Percentiles rank a stretch among this genome's conserved stretches.
Evolutionary conservation across 2,113 vertebrate genomes (phyloP).

Genomic region (Mirza zaza): DNA sequence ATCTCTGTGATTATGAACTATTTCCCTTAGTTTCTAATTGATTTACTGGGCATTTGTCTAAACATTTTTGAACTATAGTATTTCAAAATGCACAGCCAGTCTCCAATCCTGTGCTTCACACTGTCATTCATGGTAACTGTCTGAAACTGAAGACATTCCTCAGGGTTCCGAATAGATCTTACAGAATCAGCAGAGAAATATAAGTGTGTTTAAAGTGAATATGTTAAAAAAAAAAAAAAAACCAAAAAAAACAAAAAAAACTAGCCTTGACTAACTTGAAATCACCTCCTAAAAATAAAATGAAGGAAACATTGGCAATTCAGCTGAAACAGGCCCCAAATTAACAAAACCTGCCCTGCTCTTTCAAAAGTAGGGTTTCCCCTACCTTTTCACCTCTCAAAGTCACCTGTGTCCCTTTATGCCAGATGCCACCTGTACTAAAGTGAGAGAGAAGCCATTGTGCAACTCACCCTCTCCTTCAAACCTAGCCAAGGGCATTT

Average conservation of each 20-base stretch:
- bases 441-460: neutral
- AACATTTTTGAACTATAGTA: neutral
- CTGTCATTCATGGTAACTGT: fast-evolving
- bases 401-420: no score
- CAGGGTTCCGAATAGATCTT: neutral
- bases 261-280: neutral
- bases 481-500: neutral
- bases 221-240: neutral
- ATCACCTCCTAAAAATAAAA: neutral
- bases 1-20: fast-evolving
- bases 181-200: neutral
- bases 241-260: no score
- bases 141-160: neutral
- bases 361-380: neutral
- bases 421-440: neutral
- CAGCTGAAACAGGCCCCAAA: fast-evolving
- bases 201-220: neutral
- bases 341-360: fast-evolving
- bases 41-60: neutral
- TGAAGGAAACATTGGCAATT: neutral
- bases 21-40: neutral
- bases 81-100: neutral
- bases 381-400: neutral
- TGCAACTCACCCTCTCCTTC: fast-evolving
- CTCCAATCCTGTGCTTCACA: neutral